These are phyloP conservation scores for Zygogramma bicolorata DNA, from an alignment of 2,888 invertebrate species.

Conservation along the genomic window DNA sequence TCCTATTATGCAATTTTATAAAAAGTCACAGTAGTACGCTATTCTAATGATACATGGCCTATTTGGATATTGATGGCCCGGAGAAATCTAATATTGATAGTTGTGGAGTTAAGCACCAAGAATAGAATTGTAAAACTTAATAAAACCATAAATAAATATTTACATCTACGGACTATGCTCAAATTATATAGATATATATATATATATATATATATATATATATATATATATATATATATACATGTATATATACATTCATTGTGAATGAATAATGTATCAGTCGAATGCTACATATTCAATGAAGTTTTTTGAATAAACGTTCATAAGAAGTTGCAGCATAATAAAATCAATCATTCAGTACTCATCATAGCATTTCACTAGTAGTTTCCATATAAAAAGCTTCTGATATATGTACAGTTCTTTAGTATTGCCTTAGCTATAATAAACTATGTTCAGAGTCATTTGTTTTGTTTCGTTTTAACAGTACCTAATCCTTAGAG, in stretches of 20 bases:
- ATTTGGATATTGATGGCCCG: conserved; percentile 54
- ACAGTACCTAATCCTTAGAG: conserved; percentile 39
- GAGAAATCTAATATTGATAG: conserved; percentile 48
- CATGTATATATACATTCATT: conserved; percentile 50
- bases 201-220: no score
- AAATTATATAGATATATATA: no score
- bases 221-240: no score
- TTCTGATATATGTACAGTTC: conserved; percentile 65
- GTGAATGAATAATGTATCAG: conserved; percentile 54
- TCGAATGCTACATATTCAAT: conserved; percentile 54
- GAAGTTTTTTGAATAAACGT: conserved; percentile 49
- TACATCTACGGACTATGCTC: conserved; percentile 59
- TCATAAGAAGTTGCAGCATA: conserved; percentile 60
- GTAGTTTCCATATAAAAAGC: conserved; percentile 66
- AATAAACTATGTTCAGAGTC: conserved; percentile 59
- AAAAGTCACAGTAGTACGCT: conserved; percentile 58
- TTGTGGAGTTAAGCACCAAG: conserved; percentile 60
- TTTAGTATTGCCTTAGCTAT: conserved; percentile 62
- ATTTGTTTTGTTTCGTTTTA: conserved; percentile 42
- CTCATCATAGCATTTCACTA: conserved; percentile 55
- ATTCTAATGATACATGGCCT: conserved; percentile 67
- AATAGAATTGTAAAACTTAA: conserved; percentile 60
- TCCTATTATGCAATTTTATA: conserved; percentile 36
- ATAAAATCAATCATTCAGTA: conserved; percentile 53
- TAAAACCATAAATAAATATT: conserved; percentile 59